Percentiles rank a stretch among this genome's conserved stretches.
Conservation (phyloP, 2,797 vertebrate genomes). For the Somateria mollissima region DNA sequence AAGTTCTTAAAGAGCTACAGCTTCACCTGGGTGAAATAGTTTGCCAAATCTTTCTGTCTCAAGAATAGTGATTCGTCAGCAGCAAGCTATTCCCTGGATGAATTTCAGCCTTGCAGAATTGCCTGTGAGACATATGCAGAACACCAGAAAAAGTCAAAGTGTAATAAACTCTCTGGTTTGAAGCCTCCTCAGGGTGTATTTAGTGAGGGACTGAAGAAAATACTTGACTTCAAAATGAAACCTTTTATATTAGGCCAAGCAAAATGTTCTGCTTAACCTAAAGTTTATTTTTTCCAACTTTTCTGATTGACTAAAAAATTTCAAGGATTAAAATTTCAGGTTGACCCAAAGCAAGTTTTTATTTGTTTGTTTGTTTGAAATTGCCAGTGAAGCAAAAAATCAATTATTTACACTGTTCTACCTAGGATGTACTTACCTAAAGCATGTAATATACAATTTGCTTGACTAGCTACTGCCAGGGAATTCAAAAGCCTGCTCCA, state of each 20-base stretch:
- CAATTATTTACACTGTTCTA: not conserved
- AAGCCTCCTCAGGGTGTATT: not conserved
- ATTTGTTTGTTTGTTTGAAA: not conserved
- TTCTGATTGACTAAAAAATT: not conserved
- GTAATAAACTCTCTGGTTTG: not conserved
- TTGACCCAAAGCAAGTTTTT: not conserved
- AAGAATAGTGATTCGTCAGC: not conserved
- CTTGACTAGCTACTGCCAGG: not conserved
- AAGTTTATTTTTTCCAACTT: not conserved
- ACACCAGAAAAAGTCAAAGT: not conserved
- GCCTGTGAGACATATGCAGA: not conserved
- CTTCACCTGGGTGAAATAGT: not conserved
- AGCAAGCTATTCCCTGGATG: not conserved
- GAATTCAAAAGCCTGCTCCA: not conserved
- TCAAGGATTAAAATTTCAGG: not conserved
- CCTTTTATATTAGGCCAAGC: not conserved
- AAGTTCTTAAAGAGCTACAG: not conserved
- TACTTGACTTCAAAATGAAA: not conserved
- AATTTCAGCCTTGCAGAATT: not conserved
- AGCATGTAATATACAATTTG: not conserved
- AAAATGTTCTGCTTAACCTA: not conserved
- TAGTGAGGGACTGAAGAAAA: not conserved
- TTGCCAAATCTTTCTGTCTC: not conserved
- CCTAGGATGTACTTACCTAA: not conserved
- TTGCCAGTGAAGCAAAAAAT: not conserved